Conservation (phyloP, 1,140 invertebrate species). For the Amyelois transitella region DNA sequence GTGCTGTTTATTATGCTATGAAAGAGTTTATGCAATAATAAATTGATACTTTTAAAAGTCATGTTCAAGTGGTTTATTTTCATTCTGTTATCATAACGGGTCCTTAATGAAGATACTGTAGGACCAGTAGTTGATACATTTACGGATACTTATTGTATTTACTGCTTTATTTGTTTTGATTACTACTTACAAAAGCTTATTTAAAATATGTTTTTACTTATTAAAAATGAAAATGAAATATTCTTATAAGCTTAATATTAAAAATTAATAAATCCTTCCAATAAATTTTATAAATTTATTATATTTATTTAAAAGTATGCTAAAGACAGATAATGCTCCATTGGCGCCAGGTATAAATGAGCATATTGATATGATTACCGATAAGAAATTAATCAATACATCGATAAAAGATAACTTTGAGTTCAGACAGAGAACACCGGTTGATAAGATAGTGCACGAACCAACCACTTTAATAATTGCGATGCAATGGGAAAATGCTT, state of each 20-base stretch:
- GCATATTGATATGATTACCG: conserved; percentile 24
- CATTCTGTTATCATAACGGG: not conserved
- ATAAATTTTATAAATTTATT: too few relatives aligned
- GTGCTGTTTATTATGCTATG: not conserved
- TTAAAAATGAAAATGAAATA: too few relatives aligned
- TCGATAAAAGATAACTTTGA: conserved; percentile 31
- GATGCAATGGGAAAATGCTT: not conserved
- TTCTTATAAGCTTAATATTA: too few relatives aligned
- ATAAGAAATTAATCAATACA: conserved; percentile 39
- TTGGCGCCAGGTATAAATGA: conserved; percentile 51
- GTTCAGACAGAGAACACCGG: conserved; percentile 15
- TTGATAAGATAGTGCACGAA: not conserved
- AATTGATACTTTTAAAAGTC: conserved; percentile 26
- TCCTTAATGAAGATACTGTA: too few relatives aligned
- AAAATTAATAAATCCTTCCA: too few relatives aligned
- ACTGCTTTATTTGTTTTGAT: not conserved
- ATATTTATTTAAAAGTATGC: not conserved
- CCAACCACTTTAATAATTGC: not conserved
- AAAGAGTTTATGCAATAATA: conserved; percentile 25
- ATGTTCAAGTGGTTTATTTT: conserved; percentile 8
- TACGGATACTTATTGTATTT: too few relatives aligned
- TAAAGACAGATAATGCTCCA: conserved; percentile 27
- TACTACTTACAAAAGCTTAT: too few relatives aligned
- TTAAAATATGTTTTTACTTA: too few relatives aligned
- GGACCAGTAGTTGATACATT: too few relatives aligned